Evolutionary conservation across 2,888 invertebrate species (phyloP), one percentile per base, ranked within the genome.

Genomic region (Mactromeris polynyma): DNA sequence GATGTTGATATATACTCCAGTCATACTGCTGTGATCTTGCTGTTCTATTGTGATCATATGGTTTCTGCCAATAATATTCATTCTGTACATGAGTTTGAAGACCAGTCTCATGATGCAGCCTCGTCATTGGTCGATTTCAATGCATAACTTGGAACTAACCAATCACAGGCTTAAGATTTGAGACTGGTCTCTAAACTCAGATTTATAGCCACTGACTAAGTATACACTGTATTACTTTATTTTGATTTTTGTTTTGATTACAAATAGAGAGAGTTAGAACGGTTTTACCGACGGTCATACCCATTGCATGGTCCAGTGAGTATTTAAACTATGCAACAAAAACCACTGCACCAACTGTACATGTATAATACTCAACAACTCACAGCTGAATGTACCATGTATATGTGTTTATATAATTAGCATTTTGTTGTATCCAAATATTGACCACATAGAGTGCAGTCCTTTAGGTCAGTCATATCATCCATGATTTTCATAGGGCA

Each of bases 191-290:
- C 11, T 17, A 46, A 46, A 46, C 46, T 11, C 46, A 46, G 21
- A 58, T n/a, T 58, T 58, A 58, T n/a, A 19, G 58, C 7, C 58
- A 21, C 26, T 19, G 2, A 58, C 2, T 21, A 58, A 26, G 54
- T n/a, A 54, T 11, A n/a, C 26, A 26, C 1, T 58, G 58, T 58
- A 58, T 19, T 73, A 33, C 14, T 33, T 73, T 36, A 36, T 69
- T 64, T 26, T 21, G 26, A 46, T n/a, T 64, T 69, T 73, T 36
- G 54, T 36, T 82, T 64, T 33, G 21, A 81, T 81, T 73, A 73
- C 58, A 83, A 33, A 77, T 77, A 84, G 84, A 42, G 78, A 84
- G 84, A 77, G 11, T 84, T 84, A 78, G 84, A 84, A 51, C 31
- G 84, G 31, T 78, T 78, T 51, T 78, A 38, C 14, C 51, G 78